Evolutionary conservation across 2,888 invertebrate species (phyloP).

Genomic region (Scaptomyza flava): DNA sequence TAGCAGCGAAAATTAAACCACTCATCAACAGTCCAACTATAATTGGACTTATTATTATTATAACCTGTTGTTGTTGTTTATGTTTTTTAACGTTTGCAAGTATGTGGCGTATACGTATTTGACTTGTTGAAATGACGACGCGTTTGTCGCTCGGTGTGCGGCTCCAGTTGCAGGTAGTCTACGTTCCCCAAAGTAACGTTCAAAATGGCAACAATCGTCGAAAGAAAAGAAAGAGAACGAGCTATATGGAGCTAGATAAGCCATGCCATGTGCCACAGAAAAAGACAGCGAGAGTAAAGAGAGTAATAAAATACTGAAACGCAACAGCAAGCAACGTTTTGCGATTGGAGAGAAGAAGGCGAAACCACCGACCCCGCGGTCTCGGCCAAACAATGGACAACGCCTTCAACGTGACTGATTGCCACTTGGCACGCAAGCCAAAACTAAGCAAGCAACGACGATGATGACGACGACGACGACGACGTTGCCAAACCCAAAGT

Average conservation of each 20-base stretch:
- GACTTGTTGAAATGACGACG: conserved; percentile 58
- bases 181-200: conserved; percentile 8
- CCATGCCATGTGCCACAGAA: not conserved
- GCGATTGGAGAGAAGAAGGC: conserved; percentile 73
- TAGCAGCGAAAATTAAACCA: conserved; percentile 21
- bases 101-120: conserved; percentile 11
- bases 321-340: conserved; percentile 62
- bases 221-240: conserved; percentile 15
- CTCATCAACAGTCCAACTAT: conserved; percentile 19
- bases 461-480: conserved; percentile 8
- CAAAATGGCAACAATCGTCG: conserved; percentile 72
- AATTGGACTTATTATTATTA: conserved; percentile 64
- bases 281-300: not conserved
- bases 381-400: conserved; percentile 61
- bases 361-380: conserved; percentile 60
- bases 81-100: not conserved
- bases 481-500: conserved; percentile 27
- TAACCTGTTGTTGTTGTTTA: conserved; percentile 16
- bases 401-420: conserved; percentile 77
- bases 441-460: conserved; percentile 13
- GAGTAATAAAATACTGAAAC: conserved; percentile 40
- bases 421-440: conserved; percentile 79
- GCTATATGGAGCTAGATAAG: conserved; percentile 3
- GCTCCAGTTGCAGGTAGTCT: not conserved
- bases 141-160: conserved; percentile 40